A percentile compares a stretch with the other conserved stretches of the same genome.
phyloP scores from a whole-genome alignment of 53 echinoderm and acorn worm species.

The Zoroaster sp. region DNA sequence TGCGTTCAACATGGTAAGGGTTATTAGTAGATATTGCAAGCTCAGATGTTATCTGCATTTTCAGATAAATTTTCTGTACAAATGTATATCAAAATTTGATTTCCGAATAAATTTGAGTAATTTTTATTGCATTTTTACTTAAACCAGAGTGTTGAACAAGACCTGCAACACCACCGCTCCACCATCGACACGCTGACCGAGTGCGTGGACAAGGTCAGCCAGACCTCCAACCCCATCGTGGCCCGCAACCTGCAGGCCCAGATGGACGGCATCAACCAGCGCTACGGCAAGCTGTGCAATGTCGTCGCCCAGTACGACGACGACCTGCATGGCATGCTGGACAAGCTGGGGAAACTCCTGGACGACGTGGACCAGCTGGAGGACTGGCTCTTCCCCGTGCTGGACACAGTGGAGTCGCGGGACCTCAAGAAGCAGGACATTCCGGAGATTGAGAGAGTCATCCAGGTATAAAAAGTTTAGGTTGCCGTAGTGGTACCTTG shows the following conservation, averaged over 20 bases:
- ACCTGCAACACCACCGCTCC: constrained; percentile 81
- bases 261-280: constrained; percentile 78
- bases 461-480: too few species aligned
- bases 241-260: constrained; percentile 78
- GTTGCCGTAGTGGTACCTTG: too few species aligned
- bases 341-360: constrained; percentile 72
- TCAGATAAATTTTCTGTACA: too few species aligned
- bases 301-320: constrained; percentile 60
- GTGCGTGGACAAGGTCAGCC: constrained; percentile 69
- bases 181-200: constrained; percentile 78
- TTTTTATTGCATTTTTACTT: neutral
- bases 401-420: constrained; percentile 85
- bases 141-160: constrained; percentile 76
- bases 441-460: constrained; percentile 82
- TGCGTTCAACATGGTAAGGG: too few species aligned
- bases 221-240: constrained; percentile 78
- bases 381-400: constrained; percentile 95
- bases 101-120: too few species aligned
- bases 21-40: too few species aligned
- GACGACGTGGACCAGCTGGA: constrained; percentile 90
- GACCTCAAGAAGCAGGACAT: constrained; percentile 95
- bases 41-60: too few species aligned
- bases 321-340: constrained; percentile 83
- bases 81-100: too few species aligned
- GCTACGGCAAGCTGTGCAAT: constrained; percentile 68